Conservation (phyloP, 1,140 invertebrate species). For the Chironomus striatipennis region DNA sequence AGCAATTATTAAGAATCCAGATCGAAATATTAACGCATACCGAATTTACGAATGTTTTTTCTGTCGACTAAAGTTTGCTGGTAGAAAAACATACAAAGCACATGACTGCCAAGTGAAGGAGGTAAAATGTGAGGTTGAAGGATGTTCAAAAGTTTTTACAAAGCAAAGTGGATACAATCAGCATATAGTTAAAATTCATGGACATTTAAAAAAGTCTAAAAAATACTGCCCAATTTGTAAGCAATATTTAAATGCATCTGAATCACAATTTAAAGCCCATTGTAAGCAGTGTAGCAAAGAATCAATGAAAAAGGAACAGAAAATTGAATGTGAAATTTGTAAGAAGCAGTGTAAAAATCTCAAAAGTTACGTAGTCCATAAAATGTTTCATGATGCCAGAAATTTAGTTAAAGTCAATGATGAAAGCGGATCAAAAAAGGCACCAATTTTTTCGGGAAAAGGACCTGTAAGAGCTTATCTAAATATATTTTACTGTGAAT, state of each 20-base stretch:
- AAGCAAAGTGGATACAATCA: neutral
- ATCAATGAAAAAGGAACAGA: neutral
- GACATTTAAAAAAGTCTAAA: neutral
- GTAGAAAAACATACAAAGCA: neutral
- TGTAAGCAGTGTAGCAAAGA: neutral
- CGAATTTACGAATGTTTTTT: constrained; percentile 15
- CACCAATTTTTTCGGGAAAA: neutral
- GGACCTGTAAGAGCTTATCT: neutral
- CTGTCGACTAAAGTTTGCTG: neutral
- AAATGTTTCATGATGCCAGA: constrained; percentile 16
- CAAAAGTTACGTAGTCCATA: neutral
- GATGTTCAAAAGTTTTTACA: neutral
- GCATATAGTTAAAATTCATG: neutral
- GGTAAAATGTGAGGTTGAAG: neutral
- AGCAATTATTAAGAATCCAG: neutral
- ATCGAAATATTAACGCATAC: neutral
- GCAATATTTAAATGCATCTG: neutral
- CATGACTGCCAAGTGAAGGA: neutral
- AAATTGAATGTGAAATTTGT: constrained; percentile 9
- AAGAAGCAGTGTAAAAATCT: neutral
- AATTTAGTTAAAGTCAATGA: constrained; percentile 16
- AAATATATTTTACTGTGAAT: too few species aligned
- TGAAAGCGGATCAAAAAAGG: neutral
- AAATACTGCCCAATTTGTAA: neutral
- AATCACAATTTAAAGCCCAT: neutral